Evolutionary conservation across 2,888 invertebrate species (phyloP), one percentile per base, ranked within the genome.

Genomic region (Eurois occulta): DNA sequence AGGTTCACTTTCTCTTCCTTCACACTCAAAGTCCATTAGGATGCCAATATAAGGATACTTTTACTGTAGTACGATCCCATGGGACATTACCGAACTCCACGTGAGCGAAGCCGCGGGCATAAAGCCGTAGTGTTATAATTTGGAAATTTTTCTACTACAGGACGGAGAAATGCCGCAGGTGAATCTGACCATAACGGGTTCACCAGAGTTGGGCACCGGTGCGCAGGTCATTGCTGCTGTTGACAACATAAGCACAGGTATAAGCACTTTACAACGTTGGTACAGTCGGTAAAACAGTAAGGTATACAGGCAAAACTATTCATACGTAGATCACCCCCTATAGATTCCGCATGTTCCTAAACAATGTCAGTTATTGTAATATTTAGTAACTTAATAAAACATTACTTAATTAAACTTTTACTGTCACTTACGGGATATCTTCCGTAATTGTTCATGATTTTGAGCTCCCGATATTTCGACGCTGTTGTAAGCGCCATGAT

Each of bases 231-330:
- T 91, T 0, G 78, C 81, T 18, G 83, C 72, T 0, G 75, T 83
- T 32, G 90, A 91, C 48, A 90, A 77, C 2, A 68, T 86, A 24
- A 90, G 90, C 52, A 84, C 87, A 82, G 90, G 91, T 90, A 85
- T 70, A 32, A 55, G 21, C 43, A 10, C n/a, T 55, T 21, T 35
- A 8, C 28, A 38, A 38, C 2, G 28, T 16, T 32, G 8, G 24
- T 70, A 52, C 18, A 32, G 18, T 70, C 24, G 7, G 11, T 18
- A 13, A 52, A 73, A 52, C 18, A 38, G 21, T 35, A 35, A 11
- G 7, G 43, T 5, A 66, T 18, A 8, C 16, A 32, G 7, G 18
- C 11, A 43, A 67, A 32, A 66, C 24, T 71, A 32, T 60, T 41
- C 41, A 21, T 32, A 21, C 60, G 21, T 32, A 32, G 32, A 60